These are phyloP conservation scores for Matsumurasca onukii DNA, from an alignment of 1,140 invertebrate genomes.

Conservation along the genomic window DNA sequence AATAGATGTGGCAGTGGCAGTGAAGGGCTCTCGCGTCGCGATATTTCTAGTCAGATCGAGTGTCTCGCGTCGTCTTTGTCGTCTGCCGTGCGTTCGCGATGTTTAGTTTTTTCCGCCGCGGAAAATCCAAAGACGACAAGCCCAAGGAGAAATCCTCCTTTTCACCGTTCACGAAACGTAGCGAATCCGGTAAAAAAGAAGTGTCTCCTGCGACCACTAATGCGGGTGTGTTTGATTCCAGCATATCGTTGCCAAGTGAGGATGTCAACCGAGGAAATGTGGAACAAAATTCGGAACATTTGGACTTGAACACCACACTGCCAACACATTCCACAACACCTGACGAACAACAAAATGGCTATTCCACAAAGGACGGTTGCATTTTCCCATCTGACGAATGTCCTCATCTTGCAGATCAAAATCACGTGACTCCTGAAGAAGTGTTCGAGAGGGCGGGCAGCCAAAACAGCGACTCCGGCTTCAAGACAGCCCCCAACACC, in stretches of 20 bases:
- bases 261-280: neutral
- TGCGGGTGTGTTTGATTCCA: neutral
- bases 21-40: neutral
- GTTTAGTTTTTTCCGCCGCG: conserved; percentile 32
- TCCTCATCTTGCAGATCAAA: neutral
- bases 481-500: conserved; percentile 30
- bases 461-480: conserved; percentile 24
- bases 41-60: conserved; percentile 8
- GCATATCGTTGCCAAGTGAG: neutral
- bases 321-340: neutral
- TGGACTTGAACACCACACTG: neutral
- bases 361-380: neutral
- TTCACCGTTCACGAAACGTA: conserved; percentile 20
- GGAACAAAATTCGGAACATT: neutral
- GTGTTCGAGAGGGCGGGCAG: conserved; percentile 1
- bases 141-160: conserved; percentile 12
- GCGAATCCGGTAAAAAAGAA: neutral
- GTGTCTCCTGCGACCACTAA: neutral
- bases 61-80: conserved; percentile 11
- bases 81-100: neutral
- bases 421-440: neutral
- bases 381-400: neutral
- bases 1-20: conserved; percentile 17
- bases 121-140: conserved; percentile 31
- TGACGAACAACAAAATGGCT: neutral